Conservation (phyloP, 2,797 vertebrate species). For the Eurystomus glaucurus region DNA sequence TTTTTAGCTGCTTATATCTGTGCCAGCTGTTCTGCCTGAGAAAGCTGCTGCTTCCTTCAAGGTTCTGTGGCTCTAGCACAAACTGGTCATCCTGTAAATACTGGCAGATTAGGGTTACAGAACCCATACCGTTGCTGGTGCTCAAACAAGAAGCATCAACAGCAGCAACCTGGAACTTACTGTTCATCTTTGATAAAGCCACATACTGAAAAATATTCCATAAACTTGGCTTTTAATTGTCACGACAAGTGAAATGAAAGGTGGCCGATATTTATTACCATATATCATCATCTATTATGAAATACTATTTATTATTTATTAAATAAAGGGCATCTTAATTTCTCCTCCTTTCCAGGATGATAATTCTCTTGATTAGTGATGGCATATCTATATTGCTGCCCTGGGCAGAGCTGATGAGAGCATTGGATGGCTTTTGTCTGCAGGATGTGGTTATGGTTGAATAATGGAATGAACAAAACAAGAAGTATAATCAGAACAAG, state of each 20-base stretch:
- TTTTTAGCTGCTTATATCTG: conserved; percentile 38
- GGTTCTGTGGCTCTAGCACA: not conserved
- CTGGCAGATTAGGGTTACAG: not conserved
- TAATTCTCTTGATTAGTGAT: not conserved
- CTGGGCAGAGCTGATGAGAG: not conserved
- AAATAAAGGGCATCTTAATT: not conserved
- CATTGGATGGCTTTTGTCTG: not conserved
- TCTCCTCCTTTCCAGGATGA: not conserved
- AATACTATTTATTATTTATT: not conserved
- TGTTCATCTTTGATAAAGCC: not conserved
- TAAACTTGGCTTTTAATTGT: not conserved
- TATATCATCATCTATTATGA: not conserved
- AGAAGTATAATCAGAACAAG: not conserved
- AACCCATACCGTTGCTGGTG: not conserved
- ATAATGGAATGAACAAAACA: not conserved
- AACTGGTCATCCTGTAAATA: not conserved
- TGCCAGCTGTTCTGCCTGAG: conserved; percentile 26
- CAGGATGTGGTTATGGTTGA: not conserved
- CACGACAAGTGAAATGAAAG: not conserved
- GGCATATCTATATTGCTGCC: not conserved
- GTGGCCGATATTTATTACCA: not conserved
- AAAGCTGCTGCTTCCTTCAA: conserved; percentile 13
- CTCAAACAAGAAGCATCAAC: not conserved
- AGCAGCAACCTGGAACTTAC: not conserved
- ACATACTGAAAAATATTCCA: not conserved